Evolutionary conservation across 2,797 vertebrate genomes (phyloP).

Genomic region (Microtus agrestis): DNA sequence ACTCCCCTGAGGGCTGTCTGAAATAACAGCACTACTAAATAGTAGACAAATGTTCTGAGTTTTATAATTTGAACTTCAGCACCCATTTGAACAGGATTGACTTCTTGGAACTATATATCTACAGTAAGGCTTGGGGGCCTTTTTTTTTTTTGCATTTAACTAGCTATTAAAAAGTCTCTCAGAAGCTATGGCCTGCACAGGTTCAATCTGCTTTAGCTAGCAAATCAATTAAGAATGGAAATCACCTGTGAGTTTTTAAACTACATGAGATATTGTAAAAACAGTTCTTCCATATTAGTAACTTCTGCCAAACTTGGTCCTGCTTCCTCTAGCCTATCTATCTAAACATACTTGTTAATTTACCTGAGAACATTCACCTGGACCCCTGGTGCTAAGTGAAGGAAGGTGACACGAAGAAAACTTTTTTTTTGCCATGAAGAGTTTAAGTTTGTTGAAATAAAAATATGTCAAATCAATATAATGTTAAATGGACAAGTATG

Average conservation of each 20-base stretch:
- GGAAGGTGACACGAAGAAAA: background rate
- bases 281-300: conserved; percentile 57
- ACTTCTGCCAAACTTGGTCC: conserved; percentile 66
- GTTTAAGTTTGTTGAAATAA: conserved; percentile 18
- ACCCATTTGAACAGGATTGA: conserved; percentile 59
- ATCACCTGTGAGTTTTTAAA: conserved; percentile 70
- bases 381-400: background rate
- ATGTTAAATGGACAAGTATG: background rate
- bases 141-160: conserved; percentile 68
- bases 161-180: conserved; percentile 71
- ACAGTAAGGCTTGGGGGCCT: conserved; percentile 50
- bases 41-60: conserved; percentile 72
- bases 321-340: conserved; percentile 56
- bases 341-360: conserved; percentile 70
- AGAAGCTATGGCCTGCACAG: conserved; percentile 53
- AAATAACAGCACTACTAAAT: conserved; percentile 58
- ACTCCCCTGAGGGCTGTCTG: background rate
- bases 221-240: conserved; percentile 73
- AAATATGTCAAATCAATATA: background rate
- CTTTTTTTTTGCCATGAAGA: background rate
- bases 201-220: conserved; percentile 65
- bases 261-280: conserved; percentile 64
- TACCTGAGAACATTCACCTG: background rate
- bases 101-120: conserved; percentile 60
- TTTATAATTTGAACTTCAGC: conserved; percentile 77